A percentile compares a stretch with the other conserved stretches of the same genome.
Conservation (phyloP, 2,797 vertebrate genomes). For the Sebastes vulpes region DNA sequence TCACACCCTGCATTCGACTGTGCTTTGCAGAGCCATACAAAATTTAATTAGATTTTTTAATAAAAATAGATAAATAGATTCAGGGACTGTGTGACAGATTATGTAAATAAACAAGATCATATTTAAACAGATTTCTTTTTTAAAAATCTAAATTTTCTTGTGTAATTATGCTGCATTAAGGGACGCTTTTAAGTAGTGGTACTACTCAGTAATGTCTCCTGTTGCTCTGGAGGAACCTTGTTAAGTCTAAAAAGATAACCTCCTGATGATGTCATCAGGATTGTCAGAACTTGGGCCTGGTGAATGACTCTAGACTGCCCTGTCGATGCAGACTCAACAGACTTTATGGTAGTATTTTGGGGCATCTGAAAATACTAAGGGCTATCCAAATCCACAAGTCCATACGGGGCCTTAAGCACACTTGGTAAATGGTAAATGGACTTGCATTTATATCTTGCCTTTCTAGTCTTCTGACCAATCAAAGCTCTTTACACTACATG, state of each 20-base stretch:
- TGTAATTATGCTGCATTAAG: too few species aligned
- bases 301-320: neutral
- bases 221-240: neutral
- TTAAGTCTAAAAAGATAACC: neutral
- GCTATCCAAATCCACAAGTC: neutral
- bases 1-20: neutral
- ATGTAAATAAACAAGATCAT: neutral
- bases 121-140: too few species aligned
- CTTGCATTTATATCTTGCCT: too few species aligned
- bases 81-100: neutral
- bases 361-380: too few species aligned
- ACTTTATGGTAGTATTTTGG: neutral
- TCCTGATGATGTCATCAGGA: neutral
- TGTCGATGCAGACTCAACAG: neutral
- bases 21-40: neutral
- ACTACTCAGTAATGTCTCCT: neutral
- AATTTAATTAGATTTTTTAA: neutral
- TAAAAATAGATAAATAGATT: neutral
- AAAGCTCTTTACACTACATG: too few species aligned
- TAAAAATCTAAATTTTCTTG: neutral
- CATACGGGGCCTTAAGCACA: neutral
- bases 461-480: too few species aligned
- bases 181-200: neutral
- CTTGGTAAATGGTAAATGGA: neutral
- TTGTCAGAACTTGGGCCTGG: neutral